Evolutionary conservation across 2,113 vertebrate genomes (phyloP).

Genomic region (Oriolus oriolus): DNA sequence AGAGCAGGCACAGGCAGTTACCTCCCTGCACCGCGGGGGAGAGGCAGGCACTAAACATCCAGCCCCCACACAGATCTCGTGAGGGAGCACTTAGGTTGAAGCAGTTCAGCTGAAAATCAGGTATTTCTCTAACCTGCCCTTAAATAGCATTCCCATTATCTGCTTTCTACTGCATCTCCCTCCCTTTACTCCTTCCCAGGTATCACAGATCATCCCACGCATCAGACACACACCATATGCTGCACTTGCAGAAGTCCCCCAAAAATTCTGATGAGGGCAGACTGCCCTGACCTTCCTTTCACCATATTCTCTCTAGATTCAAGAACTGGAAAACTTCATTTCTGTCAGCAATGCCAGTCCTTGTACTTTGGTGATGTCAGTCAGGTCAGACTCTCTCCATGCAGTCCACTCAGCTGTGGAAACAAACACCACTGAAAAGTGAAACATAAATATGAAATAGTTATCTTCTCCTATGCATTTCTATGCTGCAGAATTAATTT

Average conservation of each 20-base stretch:
- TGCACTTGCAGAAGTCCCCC: not conserved
- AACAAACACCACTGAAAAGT: not conserved
- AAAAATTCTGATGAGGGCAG: not conserved
- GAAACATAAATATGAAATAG: not conserved
- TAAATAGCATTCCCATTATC: not conserved
- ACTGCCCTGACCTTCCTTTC: not conserved
- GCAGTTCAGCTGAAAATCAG: not conserved
- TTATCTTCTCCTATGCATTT: not conserved
- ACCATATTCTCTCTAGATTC: not conserved
- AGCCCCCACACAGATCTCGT: not conserved
- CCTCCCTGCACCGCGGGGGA: not conserved
- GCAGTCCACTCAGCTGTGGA: not conserved
- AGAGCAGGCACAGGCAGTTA: not conserved
- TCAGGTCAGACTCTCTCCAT: not conserved
- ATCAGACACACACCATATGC: not conserved
- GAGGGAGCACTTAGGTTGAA: not conserved
- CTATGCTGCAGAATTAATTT: not conserved
- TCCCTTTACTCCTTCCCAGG: not conserved
- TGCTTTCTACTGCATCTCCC: not conserved
- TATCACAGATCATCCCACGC: rapidly evolving
- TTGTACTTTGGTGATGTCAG: not conserved
- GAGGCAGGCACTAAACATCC: not conserved
- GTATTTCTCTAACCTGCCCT: not conserved
- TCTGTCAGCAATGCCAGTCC: not conserved
- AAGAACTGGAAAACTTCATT: not conserved